These are phyloP conservation scores for Hyposmocoma kahamanoa DNA, from an alignment of 1,140 invertebrate genomes.

Conservation along the genomic window DNA sequence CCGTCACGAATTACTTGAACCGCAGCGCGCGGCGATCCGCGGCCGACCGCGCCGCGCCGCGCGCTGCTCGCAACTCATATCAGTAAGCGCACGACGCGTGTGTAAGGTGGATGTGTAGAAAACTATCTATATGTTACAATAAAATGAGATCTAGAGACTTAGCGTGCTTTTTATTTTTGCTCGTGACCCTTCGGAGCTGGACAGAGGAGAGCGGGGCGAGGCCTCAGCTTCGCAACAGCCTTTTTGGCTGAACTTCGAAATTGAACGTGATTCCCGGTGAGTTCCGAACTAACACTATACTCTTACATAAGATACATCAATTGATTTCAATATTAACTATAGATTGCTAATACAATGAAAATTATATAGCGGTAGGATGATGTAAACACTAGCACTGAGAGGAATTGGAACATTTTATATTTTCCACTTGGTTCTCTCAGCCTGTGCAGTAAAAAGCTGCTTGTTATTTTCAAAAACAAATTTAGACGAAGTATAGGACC, in stretches of 20 bases:
- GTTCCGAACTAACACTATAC: background rate
- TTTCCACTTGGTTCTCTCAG: no score
- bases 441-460: no score
- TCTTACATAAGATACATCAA: no score
- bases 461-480: no score
- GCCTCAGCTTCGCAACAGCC: background rate
- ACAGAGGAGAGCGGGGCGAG: background rate
- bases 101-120: constrained; percentile 67
- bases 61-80: constrained; percentile 58
- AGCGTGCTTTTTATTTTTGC: constrained; percentile 31
- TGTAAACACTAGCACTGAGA: no score
- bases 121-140: constrained; percentile 68
- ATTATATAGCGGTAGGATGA: no score
- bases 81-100: constrained; percentile 55
- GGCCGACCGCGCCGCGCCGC: constrained; percentile 9
- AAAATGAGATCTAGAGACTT: constrained; percentile 56
- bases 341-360: background rate
- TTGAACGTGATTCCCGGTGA: background rate
- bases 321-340: no score
- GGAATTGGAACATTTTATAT: no score
- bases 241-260: background rate
- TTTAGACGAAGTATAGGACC: no score
- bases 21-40: background rate
- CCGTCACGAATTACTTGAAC: background rate
- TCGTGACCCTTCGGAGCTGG: background rate